Base-by-base conservation (phyloP, 2,113 vertebrate species). In the Varanus komodoensis region DNA sequence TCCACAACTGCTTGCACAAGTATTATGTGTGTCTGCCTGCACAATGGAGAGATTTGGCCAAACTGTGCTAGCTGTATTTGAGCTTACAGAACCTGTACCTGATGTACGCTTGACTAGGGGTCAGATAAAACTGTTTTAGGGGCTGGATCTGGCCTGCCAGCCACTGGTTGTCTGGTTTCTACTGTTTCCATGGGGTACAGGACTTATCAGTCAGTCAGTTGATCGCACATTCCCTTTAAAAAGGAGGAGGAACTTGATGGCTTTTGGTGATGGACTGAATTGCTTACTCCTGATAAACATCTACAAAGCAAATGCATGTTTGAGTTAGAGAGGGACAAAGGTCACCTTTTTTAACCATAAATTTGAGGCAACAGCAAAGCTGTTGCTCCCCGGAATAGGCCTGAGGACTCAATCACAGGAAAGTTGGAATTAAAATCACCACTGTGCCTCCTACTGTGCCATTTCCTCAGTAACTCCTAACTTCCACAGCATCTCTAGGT, bases 351-450 rank as follows among this genome's bases (percentile, higher is more conserved):
- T 68, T 73, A 50, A 86, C 50, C 15, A 34, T 84, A 87, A 87
- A 87, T 87, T 61, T 8, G 38, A 86, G 67, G 32, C n/a, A 61
- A 19, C 82, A 25, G 12, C 4, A 67, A 84, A 52, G 3, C 25
- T 89, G 48, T 1, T 85, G 78, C 19, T 86, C 87, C 90, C 79
- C 5, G 21, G 68, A 91, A 71, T 84, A 81, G 25, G 80, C 34
- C 91, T 93, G 90, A 89, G 9, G 77, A 82, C 85, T 83, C 57
- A 79, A 29, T 89, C 2, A 89, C 67, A 57, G 48, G 25, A 6
- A 89, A 89, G 8, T 29, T 2, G 0, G 14, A 91, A 93, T 38
- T 0, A 34, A 75, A 5, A n/a, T 81, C 73, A 54, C 32, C 32
- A 15, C 17, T 61, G 44, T 77, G 61, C 38, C 54, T 21, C 80